These are phyloP conservation scores for Oreochromis niloticus DNA, from an alignment of 2,113 vertebrate genomes.

Conservation along the genomic window DNA sequence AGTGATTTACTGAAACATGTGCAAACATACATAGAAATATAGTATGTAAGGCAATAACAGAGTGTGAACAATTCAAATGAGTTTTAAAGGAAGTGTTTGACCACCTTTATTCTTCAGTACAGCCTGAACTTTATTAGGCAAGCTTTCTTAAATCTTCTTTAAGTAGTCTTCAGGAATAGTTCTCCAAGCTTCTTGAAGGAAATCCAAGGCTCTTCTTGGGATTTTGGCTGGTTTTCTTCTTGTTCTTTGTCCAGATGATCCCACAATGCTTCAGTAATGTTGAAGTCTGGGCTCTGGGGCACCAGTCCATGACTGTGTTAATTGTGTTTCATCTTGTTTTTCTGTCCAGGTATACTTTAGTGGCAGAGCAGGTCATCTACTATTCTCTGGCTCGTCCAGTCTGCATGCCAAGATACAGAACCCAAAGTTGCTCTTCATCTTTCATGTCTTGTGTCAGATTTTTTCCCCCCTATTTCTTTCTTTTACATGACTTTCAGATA, in stretches of 20 bases:
- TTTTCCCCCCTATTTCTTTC: neutral
- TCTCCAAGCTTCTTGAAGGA: neutral
- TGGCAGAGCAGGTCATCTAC: neutral
- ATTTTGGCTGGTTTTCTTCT: neutral
- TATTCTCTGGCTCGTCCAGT: neutral
- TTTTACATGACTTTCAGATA: neutral
- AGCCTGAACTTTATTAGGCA: no score
- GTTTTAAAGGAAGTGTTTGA: no score
- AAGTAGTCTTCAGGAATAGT: no score
- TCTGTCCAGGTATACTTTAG: neutral
- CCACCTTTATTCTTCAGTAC: no score
- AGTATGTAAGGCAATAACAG: no score
- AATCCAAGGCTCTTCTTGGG: neutral
- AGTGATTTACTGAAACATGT: no score
- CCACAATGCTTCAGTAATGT: neutral
- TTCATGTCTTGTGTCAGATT: neutral
- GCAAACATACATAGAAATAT: no score
- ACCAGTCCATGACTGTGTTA: neutral
- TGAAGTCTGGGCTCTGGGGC: neutral
- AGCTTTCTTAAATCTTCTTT: no score
- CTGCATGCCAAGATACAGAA: neutral
- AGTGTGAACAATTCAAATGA: no score
- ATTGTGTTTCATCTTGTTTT: neutral
- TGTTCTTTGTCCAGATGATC: neutral
- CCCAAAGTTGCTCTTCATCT: neutral